phyloP scores from a whole-genome alignment of 2,797 vertebrate species.

The Sebastolobus altivelis region DNA sequence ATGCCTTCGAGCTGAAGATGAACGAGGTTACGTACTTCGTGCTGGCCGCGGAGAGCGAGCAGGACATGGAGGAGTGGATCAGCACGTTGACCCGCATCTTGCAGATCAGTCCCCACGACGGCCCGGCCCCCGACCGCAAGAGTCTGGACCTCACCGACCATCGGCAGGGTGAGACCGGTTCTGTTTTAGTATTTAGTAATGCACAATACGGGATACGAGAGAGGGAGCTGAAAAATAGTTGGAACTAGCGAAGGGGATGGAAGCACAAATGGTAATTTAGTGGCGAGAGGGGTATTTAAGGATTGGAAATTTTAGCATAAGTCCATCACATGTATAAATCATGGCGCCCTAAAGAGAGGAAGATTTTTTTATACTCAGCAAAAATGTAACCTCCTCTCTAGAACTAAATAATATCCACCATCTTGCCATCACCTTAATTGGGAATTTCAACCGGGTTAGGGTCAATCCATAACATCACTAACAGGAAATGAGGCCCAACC shows the following conservation, averaged over 20 bases:
- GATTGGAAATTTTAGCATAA: conserved; percentile 24
- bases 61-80: conserved; percentile 99
- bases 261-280: conserved; percentile 28
- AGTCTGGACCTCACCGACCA: conserved; percentile 93
- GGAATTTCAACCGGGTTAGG: conserved; percentile 20
- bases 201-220: neutral
- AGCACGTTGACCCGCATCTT: conserved; percentile 95
- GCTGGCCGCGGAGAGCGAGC: conserved; percentile 97
- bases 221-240: conserved; percentile 1
- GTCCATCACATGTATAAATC: conserved; percentile 49
- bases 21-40: conserved; percentile 99
- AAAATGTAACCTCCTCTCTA: conserved; percentile 33
- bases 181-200: conserved; percentile 15
- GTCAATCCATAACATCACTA: conserved; percentile 18
- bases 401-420: conserved; percentile 24
- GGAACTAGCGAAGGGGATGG: conserved; percentile 4
- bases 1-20: conserved; percentile 99
- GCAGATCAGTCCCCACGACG: conserved; percentile 96
- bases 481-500: conserved; percentile 57
- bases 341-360: conserved; percentile 15
- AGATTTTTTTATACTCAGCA: conserved; percentile 44
- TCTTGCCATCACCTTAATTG: conserved; percentile 15
- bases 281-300: conserved; percentile 27
- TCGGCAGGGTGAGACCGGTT: conserved; percentile 87
- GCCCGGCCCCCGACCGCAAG: conserved; percentile 90